Evolutionary conservation across 2,888 invertebrate species (phyloP).

Genomic region (Andricus curvator): DNA sequence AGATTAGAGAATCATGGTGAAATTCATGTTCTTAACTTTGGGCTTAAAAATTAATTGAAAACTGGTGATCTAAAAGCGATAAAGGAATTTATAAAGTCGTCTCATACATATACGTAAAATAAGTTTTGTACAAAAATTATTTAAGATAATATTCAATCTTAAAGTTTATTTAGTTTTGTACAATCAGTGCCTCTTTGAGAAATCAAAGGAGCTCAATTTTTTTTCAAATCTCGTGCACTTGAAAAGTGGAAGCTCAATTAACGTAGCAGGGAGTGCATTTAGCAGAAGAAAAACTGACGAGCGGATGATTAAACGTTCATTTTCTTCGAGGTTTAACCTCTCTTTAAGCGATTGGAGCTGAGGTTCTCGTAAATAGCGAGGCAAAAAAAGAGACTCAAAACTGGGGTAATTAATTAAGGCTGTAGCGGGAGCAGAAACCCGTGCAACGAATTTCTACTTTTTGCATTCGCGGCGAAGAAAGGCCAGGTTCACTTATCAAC

Average conservation of each 20-base stretch:
- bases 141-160: not conserved
- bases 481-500: not conserved
- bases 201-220: not conserved
- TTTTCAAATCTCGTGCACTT: not conserved
- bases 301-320: slow-evolving; percentile 37
- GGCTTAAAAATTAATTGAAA: slow-evolving; percentile 17
- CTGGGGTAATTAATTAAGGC: slow-evolving; percentile 36
- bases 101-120: not conserved
- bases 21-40: slow-evolving; percentile 31
- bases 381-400: slow-evolving; percentile 26
- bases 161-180: not conserved
- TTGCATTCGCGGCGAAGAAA: slow-evolving; percentile 33
- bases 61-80: slow-evolving; percentile 1
- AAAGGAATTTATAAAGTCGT: not conserved
- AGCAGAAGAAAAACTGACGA: slow-evolving; percentile 31
- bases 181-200: slow-evolving; percentile 1
- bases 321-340: slow-evolving; percentile 34
- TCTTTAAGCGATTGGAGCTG: slow-evolving; percentile 36
- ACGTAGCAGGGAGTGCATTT: slow-evolving; percentile 28
- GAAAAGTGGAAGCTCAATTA: slow-evolving; percentile 34
- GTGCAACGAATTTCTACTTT: slow-evolving; percentile 40
- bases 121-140: not conserved
- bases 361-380: slow-evolving; percentile 9
- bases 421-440: slow-evolving; percentile 22
- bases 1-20: slow-evolving; percentile 35